These are phyloP conservation scores for Chaetodon auriga DNA, from an alignment of 2,113 vertebrate genomes.

Conservation along the genomic window DNA sequence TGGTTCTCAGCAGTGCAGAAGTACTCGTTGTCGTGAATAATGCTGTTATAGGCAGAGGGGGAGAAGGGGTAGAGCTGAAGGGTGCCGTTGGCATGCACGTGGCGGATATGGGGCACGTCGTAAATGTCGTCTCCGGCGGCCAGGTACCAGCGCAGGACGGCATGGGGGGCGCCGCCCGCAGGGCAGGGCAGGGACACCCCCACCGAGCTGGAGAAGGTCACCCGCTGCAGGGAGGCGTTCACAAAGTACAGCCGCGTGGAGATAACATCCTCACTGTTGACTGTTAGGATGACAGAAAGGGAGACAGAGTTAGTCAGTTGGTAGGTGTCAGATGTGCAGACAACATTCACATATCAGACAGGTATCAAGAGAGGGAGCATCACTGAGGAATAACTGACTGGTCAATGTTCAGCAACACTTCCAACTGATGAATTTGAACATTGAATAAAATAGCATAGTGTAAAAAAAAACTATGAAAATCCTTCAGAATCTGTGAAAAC, in stretches of 20 bases:
- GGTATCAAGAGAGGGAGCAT: slow-evolving; percentile 36
- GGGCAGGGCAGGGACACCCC: slow-evolving; percentile 98
- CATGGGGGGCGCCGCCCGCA: slow-evolving; percentile 95
- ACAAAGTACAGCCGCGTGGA: slow-evolving; percentile 99
- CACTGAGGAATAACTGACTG: background rate
- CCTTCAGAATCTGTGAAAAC: too few relatives aligned
- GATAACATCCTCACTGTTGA: slow-evolving; percentile 94
- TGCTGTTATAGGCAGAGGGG: slow-evolving; percentile 99
- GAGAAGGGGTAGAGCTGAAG: slow-evolving; percentile 99
- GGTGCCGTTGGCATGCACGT: slow-evolving; percentile 98
- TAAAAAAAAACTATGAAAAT: background rate
- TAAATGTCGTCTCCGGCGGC: slow-evolving; percentile 99
- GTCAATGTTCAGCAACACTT: background rate
- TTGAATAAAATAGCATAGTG: background rate
- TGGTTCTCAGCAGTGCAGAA: slow-evolving; percentile 99
- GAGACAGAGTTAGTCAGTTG: slow-evolving; percentile 89
- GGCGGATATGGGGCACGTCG: slow-evolving; percentile 98
- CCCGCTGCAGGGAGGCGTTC: slow-evolving; percentile 98
- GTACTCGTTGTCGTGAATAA: slow-evolving; percentile 99
- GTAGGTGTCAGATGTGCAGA: slow-evolving; percentile 90
- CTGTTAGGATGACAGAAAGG: slow-evolving; percentile 80
- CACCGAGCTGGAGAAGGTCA: slow-evolving; percentile 99
- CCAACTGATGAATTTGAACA: background rate
- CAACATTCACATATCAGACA: slow-evolving; percentile 83
- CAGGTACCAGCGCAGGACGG: slow-evolving; percentile 98